Conservation (phyloP, 1,140 invertebrate genomes). For the Drosophila fuyamai region DNA sequence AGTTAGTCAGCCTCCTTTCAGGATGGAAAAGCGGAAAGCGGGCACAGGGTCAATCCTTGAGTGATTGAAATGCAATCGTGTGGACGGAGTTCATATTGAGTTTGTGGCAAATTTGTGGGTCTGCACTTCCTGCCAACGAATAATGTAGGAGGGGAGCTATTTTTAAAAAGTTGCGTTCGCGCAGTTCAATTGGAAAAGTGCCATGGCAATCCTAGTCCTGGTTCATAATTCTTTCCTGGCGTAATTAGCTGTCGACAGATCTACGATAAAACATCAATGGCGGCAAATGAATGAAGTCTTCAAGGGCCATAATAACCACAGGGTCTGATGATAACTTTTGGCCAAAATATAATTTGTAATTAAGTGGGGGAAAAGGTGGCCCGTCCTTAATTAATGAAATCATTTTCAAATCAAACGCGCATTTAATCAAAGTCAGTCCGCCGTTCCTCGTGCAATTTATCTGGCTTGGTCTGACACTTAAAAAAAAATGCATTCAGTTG, state of each 20-base stretch:
- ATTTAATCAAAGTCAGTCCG: conserved; percentile 66
- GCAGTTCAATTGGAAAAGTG: conserved; percentile 3
- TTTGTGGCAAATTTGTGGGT: conserved; percentile 5
- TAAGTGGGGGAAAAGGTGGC: conserved; percentile 15
- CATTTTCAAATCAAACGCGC: conserved; percentile 72
- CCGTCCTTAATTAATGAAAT: conserved; percentile 70
- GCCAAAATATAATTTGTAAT: conserved; percentile 32
- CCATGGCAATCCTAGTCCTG: conserved; percentile 2
- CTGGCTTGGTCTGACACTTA: conserved; percentile 20
- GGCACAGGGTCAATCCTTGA: conserved; percentile 4
- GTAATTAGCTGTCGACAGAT: conserved; percentile 40
- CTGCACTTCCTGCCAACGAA: conserved; percentile 13
- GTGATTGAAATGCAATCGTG: conserved; percentile 48
- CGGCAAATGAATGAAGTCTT: conserved; percentile 20
- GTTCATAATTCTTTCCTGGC: conserved; percentile 22
- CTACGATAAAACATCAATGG: conserved; percentile 26
- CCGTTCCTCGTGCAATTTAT: conserved; percentile 40
- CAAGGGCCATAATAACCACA: conserved; percentile 21
- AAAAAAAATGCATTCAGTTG: background rate
- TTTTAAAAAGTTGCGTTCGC: background rate
- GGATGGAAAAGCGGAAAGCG: background rate
- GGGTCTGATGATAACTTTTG: conserved; percentile 31
- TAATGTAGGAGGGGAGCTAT: conserved; percentile 5
- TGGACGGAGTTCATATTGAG: conserved; percentile 36
- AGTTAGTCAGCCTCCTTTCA: conserved; percentile 52